Percentiles rank a stretch among this genome's conserved stretches.
Evolutionary conservation across 1,140 invertebrate species (phyloP).

Genomic region (Saccostrea glomerata): DNA sequence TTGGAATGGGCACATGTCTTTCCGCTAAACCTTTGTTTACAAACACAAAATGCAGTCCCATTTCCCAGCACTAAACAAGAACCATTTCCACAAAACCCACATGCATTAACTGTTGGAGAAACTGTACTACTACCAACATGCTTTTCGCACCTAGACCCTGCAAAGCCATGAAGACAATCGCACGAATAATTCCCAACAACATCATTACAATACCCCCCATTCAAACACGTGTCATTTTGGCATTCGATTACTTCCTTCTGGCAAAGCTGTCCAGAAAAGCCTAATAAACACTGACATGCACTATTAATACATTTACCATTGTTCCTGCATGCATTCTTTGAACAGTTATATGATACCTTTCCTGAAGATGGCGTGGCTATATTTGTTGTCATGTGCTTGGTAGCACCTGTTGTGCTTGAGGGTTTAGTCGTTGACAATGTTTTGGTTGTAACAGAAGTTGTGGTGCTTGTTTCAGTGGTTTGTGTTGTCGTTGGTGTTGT

Average conservation of each 20-base stretch:
- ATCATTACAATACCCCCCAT: slow-evolving; percentile 46
- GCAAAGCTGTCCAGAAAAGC: slow-evolving; percentile 42
- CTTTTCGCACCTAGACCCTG: slow-evolving; percentile 45
- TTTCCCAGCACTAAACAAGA: slow-evolving; percentile 33
- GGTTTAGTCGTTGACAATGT: not conserved
- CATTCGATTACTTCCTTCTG: slow-evolving; percentile 52
- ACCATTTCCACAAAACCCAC: slow-evolving; percentile 50
- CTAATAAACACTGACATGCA: slow-evolving; percentile 23
- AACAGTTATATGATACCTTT: slow-evolving; percentile 21
- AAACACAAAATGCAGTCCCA: slow-evolving; percentile 37
- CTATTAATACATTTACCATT: slow-evolving; percentile 38
- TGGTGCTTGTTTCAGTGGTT: not conserved
- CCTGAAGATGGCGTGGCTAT: not conserved
- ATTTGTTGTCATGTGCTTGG: not conserved
- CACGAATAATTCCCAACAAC: slow-evolving; percentile 44
- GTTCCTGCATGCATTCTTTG: slow-evolving; percentile 37
- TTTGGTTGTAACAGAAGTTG: not conserved
- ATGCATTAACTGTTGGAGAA: not conserved
- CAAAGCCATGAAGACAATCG: slow-evolving; percentile 38
- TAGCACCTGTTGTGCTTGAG: not conserved
- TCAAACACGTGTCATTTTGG: slow-evolving; percentile 13
- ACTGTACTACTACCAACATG: not conserved
- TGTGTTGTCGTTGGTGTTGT: not conserved
- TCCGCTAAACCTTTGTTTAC: slow-evolving; percentile 43
- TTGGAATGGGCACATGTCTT: slow-evolving; percentile 18